Evolutionary conservation across 2,797 vertebrate genomes (phyloP).

Genomic region (Platalea minor): DNA sequence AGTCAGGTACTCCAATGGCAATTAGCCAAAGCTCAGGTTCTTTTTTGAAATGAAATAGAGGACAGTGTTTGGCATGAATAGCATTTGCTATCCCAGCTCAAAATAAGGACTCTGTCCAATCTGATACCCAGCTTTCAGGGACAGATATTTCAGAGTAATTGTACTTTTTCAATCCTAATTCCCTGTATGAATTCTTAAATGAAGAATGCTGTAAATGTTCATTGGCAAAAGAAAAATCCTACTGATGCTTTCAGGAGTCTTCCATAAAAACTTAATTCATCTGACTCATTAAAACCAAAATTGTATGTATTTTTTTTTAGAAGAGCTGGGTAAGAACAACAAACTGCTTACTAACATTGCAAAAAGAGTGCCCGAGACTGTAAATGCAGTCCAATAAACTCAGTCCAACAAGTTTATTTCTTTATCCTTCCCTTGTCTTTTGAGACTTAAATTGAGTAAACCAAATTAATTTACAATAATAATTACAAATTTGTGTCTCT

Average conservation of each 20-base stretch:
- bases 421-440: not conserved
- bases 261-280: not conserved
- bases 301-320: not conserved
- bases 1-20: not conserved
- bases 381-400: not conserved
- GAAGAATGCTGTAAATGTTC: not conserved
- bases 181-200: not conserved
- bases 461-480: not conserved
- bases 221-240: not conserved
- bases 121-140: not conserved
- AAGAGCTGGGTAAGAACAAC: not conserved
- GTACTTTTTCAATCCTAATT: not conserved
- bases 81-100: conserved; percentile 1
- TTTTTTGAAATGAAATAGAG: not conserved
- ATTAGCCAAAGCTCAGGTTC: not conserved
- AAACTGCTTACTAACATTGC: not conserved
- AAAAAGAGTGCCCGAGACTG: not conserved
- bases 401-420: not conserved
- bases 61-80: not conserved
- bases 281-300: not conserved
- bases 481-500: conserved; percentile 1
- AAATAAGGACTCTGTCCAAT: not conserved
- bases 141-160: not conserved
- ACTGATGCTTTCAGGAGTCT: not conserved
- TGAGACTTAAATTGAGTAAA: not conserved